Base-by-base conservation (phyloP, 1,140 invertebrate species). In the Magallana angulata region DNA sequence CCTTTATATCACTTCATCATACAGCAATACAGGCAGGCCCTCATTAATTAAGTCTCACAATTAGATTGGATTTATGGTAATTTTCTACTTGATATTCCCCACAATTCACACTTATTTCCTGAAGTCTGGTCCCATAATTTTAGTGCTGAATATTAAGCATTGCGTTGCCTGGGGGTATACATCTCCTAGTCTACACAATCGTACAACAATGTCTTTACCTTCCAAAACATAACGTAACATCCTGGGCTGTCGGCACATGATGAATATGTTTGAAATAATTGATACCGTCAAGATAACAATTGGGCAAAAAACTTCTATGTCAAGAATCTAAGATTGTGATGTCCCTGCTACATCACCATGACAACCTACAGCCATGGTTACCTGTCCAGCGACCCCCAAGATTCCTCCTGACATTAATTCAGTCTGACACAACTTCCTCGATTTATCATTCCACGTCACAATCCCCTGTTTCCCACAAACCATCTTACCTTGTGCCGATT, bases 11-110 rank as follows among this genome's bases (percentile, higher is more conserved):
- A 9, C 24, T 30, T 11, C 11, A 9, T 68, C 24, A 11, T 71
- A 71, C 24, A 12, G 24, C 68, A 30, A 24, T 71, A 30, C 24
- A 71, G 24, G 1, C 36, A 36, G 36, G 24, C 24, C 24, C 68
- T 12, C 68, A 71, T 71, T 71, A 71, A 71, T 71, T 71, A 71
- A 30, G 68, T 30, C 68, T 30, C 68, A 18, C 8, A 71, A 71
- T 71, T 71, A 71, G 68, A 71, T 71, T 71, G 68, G 36, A 71
- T 71, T 71, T 71, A 71, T 71, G 68, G 18, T 30, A 71, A 71
- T 71, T 30, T 30, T 12, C 68, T 71, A 18, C 36, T 71, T 71
- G 68, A 71, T 71, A 71, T 71, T 71, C 68, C 7, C 68, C 68
- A 71, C 68, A 71, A 30, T 30, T 71, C 24, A 30, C 68, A 62